phyloP scores from a whole-genome alignment of 1,140 invertebrate species.

The Calycopis cecrops region DNA sequence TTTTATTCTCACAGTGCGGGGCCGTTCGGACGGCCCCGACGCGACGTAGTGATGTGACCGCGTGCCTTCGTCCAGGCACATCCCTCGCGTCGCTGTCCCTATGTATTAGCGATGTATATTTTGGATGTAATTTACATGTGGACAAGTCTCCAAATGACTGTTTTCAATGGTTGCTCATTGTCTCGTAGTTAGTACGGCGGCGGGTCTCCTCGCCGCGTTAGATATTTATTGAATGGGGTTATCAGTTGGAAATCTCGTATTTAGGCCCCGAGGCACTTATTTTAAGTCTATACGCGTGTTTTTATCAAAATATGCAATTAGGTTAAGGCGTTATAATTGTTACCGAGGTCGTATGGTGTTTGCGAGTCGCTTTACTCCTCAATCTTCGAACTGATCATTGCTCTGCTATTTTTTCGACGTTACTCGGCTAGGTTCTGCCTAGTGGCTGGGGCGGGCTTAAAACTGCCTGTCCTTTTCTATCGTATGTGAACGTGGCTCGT shows the following conservation, averaged over 20 bases:
- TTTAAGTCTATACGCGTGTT: slow-evolving; percentile 65
- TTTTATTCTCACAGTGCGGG: slow-evolving; percentile 31
- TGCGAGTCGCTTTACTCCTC: slow-evolving; percentile 34
- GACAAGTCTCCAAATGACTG: slow-evolving; percentile 43
- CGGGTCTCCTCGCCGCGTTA: slow-evolving; percentile 57
- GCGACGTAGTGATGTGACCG: no score
- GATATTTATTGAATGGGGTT: slow-evolving; percentile 57
- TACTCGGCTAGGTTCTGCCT: no score
- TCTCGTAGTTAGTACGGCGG: slow-evolving; percentile 57
- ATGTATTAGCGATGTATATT: slow-evolving; percentile 49
- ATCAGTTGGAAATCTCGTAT: slow-evolving; percentile 72
- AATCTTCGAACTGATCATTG: slow-evolving; percentile 32
- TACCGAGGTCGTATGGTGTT: slow-evolving; percentile 58
- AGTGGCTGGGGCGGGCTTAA: no score
- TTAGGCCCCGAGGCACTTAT: slow-evolving; percentile 53
- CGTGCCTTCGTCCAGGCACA: no score
- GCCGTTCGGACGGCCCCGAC: not conserved
- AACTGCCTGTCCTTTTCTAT: no score
- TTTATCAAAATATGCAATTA: slow-evolving; percentile 68
- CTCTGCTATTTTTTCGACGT: slow-evolving; percentile 34
- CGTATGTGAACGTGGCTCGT: not conserved
- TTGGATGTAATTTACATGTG: slow-evolving; percentile 69
- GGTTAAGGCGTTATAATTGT: slow-evolving; percentile 59
- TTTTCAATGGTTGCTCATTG: slow-evolving; percentile 71
- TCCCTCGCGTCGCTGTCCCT: slow-evolving; percentile 33